Conservation (phyloP, 1,140 invertebrate genomes). For the Temnothorax nylanderi region DNA sequence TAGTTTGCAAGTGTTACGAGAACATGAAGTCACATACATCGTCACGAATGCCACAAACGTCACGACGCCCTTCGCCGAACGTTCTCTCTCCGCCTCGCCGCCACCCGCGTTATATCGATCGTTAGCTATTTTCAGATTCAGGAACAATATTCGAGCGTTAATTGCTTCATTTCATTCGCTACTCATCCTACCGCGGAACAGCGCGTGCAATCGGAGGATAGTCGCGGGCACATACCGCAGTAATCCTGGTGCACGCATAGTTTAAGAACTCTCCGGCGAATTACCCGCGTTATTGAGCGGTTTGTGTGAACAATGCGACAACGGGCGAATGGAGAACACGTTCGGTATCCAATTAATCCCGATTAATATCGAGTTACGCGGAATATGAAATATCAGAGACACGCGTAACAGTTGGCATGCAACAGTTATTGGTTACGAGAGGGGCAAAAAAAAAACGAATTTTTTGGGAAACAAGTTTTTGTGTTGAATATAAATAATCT, state of each 20-base stretch:
- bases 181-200: slow-evolving; percentile 30
- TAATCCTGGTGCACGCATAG: slow-evolving; percentile 15
- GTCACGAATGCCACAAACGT: slow-evolving; percentile 48
- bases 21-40: slow-evolving; percentile 24
- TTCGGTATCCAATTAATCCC: slow-evolving; percentile 19
- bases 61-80: slow-evolving; percentile 38
- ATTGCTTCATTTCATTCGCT: slow-evolving; percentile 50
- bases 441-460: not conserved
- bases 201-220: slow-evolving; percentile 34
- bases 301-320: slow-evolving; percentile 7
- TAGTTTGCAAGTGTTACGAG: slow-evolving; percentile 27
- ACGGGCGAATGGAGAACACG: not conserved
- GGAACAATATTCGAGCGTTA: slow-evolving; percentile 61
- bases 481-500: not conserved
- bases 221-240: not conserved
- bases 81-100: not conserved
- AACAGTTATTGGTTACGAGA: not conserved
- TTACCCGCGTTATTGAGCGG: slow-evolving; percentile 24
- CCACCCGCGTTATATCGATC: slow-evolving; percentile 38
- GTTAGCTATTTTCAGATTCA: slow-evolving; percentile 62
- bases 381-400: not conserved
- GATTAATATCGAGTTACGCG: not conserved
- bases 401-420: not conserved
- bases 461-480: not conserved
- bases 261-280: slow-evolving; percentile 41